Conservation (phyloP, 1,140 invertebrate genomes). For the Drosophila kanapiae region DNA sequence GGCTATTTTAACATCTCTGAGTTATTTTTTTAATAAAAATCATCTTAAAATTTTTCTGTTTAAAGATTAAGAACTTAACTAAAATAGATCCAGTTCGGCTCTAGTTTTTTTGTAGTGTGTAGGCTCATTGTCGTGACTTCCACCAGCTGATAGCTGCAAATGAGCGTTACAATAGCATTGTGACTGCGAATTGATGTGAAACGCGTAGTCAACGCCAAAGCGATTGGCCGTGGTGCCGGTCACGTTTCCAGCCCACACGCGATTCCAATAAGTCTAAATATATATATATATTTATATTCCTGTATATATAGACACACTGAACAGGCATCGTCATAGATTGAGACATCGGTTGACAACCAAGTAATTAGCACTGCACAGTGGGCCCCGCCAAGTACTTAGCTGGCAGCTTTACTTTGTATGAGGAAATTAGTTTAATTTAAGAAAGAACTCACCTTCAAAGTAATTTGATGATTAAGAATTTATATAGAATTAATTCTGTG, state of each 20-base stretch:
- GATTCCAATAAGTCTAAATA: constrained; percentile 12
- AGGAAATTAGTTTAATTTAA: constrained; percentile 1
- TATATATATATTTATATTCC: neutral
- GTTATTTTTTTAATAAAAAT: neutral
- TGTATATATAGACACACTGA: neutral
- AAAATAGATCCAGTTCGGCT: neutral
- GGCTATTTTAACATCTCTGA: neutral
- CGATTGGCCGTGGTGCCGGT: constrained; percentile 44
- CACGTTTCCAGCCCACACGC: constrained; percentile 70
- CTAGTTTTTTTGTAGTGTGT: constrained; percentile 1
- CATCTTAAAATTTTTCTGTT: too few relatives aligned
- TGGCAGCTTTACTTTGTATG: neutral
- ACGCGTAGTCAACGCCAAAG: constrained; percentile 29
- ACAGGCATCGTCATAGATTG: constrained; percentile 28
- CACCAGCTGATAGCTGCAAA: constrained; percentile 35
- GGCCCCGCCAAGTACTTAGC: neutral
- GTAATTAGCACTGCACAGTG: constrained; percentile 32
- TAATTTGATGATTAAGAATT: neutral
- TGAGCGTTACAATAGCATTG: constrained; percentile 29
- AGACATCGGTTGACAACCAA: constrained; percentile 15
- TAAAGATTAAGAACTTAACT: neutral
- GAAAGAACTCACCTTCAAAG: neutral
- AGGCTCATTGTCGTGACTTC: constrained; percentile 24
- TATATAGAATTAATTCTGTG: neutral
- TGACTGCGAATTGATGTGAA: constrained; percentile 54